These are phyloP conservation scores for Sarcophaga bullata DNA, from an alignment of 1,140 invertebrate species.

Conservation along the genomic window DNA sequence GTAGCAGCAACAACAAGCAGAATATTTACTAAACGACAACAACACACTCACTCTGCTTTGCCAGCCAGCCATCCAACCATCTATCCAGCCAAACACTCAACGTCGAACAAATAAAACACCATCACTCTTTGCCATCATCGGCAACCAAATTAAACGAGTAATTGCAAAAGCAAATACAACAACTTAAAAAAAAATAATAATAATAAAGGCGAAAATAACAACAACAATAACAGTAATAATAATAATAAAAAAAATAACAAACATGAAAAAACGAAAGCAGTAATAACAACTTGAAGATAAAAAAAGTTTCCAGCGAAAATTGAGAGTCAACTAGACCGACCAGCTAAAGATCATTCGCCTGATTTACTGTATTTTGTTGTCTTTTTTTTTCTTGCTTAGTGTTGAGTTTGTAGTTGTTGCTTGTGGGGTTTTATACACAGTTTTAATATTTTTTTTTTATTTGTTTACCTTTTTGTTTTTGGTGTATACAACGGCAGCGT, in stretches of 20 bases:
- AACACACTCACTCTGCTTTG: no score
- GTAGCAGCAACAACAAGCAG: no score
- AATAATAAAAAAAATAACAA: not conserved
- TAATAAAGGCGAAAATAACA: not conserved
- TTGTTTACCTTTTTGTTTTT: slow-evolving; percentile 12
- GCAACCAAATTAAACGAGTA: no score
- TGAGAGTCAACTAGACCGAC: slow-evolving; percentile 14
- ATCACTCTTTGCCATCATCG: no score
- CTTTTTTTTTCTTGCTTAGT: not conserved
- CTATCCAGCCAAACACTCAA: no score
- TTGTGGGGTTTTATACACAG: not conserved
- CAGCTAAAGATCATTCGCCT: not conserved
- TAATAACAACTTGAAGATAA: slow-evolving; percentile 14
- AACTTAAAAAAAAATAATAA: not conserved
- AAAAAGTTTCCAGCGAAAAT: slow-evolving; percentile 5
- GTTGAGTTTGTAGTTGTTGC: not conserved
- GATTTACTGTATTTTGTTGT: not conserved
- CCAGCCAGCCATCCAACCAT: no score
- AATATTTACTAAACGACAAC: no score
- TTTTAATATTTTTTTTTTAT: not conserved
- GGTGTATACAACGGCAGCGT: not conserved
- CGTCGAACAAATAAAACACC: no score
- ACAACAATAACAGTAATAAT: not conserved
- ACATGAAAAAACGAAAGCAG: slow-evolving; percentile 1
- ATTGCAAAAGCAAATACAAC: no score